Evolutionary conservation across 2,113 vertebrate genomes (phyloP).

Genomic region (Strigops habroptila): DNA sequence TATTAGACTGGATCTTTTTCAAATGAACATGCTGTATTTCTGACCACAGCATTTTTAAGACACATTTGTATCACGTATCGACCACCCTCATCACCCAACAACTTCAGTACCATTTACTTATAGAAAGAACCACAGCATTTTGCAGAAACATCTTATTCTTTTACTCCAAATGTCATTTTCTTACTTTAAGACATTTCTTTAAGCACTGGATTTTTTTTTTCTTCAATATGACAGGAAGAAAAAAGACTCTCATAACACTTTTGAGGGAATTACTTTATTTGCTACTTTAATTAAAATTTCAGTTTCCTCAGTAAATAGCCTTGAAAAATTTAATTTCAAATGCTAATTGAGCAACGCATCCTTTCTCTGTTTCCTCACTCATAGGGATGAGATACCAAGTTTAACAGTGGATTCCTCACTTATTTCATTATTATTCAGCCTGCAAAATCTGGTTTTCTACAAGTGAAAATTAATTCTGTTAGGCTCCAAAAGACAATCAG

Average conservation of each 20-base stretch:
- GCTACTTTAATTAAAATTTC: slow-evolving; percentile 70
- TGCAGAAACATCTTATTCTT: neutral
- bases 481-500: slow-evolving; percentile 49
- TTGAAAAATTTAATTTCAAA: slow-evolving; percentile 62
- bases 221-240: neutral
- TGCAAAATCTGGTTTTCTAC: neutral
- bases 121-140: neutral
- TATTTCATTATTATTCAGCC: slow-evolving; percentile 57
- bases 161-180: slow-evolving; percentile 3
- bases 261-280: slow-evolving; percentile 54
- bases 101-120: neutral
- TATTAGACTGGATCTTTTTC: slow-evolving; percentile 1
- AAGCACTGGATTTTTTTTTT: neutral
- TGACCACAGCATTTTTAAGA: neutral
- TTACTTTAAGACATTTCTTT: slow-evolving; percentile 5
- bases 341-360: slow-evolving; percentile 40
- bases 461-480: slow-evolving; percentile 63
- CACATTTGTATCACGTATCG: neutral
- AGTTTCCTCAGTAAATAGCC: slow-evolving; percentile 64
- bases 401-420: slow-evolving; percentile 10
- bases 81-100: neutral
- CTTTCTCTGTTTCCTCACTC: slow-evolving; percentile 41
- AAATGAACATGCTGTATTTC: neutral
- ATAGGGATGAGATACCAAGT: slow-evolving; percentile 23
- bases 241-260: slow-evolving; percentile 21